These are phyloP conservation scores for Anser brachyrhynchus DNA, from an alignment of 2,113 vertebrate genomes.

Conservation along the genomic window DNA sequence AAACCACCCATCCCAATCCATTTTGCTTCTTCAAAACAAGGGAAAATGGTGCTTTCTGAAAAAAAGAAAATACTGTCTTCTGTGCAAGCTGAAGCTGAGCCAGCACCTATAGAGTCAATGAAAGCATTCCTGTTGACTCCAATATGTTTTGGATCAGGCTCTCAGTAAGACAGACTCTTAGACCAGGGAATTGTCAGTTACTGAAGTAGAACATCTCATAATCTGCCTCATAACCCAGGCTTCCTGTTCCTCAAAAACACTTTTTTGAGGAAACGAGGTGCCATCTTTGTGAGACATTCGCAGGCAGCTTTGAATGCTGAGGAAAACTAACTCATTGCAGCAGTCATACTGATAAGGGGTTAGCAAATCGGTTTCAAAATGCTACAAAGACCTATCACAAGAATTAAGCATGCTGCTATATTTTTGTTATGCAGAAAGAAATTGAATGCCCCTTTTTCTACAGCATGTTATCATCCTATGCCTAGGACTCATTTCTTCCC, in stretches of 20 bases:
- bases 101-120: not conserved
- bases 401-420: not conserved
- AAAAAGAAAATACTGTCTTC: not conserved
- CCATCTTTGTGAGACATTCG: not conserved
- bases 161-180: not conserved
- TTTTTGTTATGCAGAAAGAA: not conserved
- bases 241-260: not conserved
- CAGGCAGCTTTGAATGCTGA: not conserved
- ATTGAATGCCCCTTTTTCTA: not conserved
- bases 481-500: not conserved
- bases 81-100: not conserved
- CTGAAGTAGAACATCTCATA: not conserved
- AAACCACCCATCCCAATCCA: not conserved
- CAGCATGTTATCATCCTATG: not conserved
- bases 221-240: not conserved
- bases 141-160: not conserved
- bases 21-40: not conserved
- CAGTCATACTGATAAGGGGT: not conserved
- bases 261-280: not conserved
- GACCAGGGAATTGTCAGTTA: not conserved
- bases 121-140: slow-evolving; percentile 2
- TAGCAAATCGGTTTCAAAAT: not conserved
- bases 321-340: not conserved
- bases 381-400: not conserved
- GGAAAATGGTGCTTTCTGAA: not conserved